Evolutionary conservation across 2,888 invertebrate genomes (phyloP).

Genomic region (Carterocephalus palaemon): DNA sequence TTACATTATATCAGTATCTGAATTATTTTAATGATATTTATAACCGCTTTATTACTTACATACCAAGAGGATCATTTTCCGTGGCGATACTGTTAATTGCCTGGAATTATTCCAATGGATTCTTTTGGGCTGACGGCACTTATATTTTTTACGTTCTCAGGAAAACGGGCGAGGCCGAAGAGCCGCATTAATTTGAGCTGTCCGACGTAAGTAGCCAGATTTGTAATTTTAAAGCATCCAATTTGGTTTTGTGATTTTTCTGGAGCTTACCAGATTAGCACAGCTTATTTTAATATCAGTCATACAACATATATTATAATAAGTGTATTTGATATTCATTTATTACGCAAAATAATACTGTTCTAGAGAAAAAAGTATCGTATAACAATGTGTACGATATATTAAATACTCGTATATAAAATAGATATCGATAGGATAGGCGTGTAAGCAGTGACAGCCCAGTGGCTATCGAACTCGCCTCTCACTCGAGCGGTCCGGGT

Average conservation of each 20-base stretch:
- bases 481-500: too few species aligned
- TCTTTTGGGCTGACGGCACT: constrained; percentile 47
- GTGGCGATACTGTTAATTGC: constrained; percentile 27
- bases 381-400: too few species aligned
- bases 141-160: constrained; percentile 33
- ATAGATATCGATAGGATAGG: too few species aligned
- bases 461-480: too few species aligned
- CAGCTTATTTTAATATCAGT: background rate
- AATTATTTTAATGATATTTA: constrained; percentile 1
- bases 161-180: constrained; percentile 1
- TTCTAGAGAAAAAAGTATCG: too few species aligned
- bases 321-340: too few species aligned
- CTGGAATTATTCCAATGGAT: constrained; percentile 71
- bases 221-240: constrained; percentile 15
- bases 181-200: constrained; percentile 6
- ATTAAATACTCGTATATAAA: too few species aligned
- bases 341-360: too few species aligned
- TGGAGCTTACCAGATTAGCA: too few species aligned
- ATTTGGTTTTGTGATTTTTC: background rate
- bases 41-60: background rate
- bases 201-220: constrained; percentile 9
- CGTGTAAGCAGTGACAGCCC: too few species aligned
- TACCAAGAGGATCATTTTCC: constrained; percentile 22
- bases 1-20: too few species aligned
- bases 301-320: too few species aligned